Evolutionary conservation across 1,140 invertebrate species (phyloP), one percentile per base, ranked within the genome.

Genomic region (Eriocheir sinensis): DNA sequence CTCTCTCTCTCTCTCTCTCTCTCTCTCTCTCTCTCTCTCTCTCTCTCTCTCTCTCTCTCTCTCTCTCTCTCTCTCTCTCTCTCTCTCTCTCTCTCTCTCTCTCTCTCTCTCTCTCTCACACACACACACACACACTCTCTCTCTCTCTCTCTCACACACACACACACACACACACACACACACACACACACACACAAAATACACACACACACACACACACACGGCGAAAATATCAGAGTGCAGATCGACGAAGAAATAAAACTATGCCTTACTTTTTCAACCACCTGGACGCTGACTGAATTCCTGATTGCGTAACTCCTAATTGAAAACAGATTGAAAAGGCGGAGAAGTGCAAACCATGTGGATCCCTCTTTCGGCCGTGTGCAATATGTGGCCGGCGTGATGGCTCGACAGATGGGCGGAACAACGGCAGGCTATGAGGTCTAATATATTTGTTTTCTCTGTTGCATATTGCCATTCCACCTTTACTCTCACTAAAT

Each of bases 171-270:
- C 27, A 72, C 60, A n/a, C 27, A n/a, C 60, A 72, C 60, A n/a
- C 60, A 72, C 60, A 72, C 60, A 72, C 60, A n/a, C 60, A n/a
- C 60, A n/a, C 60, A 72, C 60, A n/a, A n/a, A n/a, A n/a, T 21
- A 72, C 60, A 72, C 60, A 72, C 17, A n/a, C 60, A 72, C 48
- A 53, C 48, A 53, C 48, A 53, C 48, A 53, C 48, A 53, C 48
- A 53, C 44, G 44, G 6, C 27, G 60, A n/a, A 27, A 72, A 2
- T n/a, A n/a, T n/a, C n/a, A n/a, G n/a, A n/a, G n/a, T n/a, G n/a
- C n/a, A n/a, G n/a, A n/a, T n/a, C 60, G 4, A 1, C n/a, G 60
- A 72, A n/a, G 60, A n/a, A 27, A 72, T n/a, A 60, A 60, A 72
- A 72, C 0, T 2, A 21, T 72, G 12, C 60, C 60, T 21, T n/a